Percentiles rank a stretch among this genome's conserved stretches.
These are phyloP conservation scores for Telmatochromis sp. DNA, from an alignment of 2,113 vertebrate genomes.

Conservation along the genomic window DNA sequence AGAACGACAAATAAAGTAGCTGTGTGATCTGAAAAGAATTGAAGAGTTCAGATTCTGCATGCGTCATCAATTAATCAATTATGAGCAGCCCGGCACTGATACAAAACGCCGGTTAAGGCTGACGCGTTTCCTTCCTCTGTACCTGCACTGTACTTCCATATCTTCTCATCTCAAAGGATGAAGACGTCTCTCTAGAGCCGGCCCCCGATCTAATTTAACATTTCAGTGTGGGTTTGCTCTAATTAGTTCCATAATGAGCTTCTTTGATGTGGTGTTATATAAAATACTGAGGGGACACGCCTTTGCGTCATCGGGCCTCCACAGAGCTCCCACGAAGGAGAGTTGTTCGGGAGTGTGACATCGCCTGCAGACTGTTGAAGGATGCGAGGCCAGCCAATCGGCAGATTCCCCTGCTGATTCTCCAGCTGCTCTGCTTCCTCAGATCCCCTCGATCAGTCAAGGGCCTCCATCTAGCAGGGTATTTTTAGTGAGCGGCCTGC, in stretches of 20 bases:
- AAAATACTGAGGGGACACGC: conserved; percentile 24
- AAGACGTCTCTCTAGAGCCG: conserved; percentile 10
- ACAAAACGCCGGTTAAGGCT: neutral
- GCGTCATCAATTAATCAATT: neutral
- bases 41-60: neutral
- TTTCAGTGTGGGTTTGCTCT: conserved; percentile 25
- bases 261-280: conserved; percentile 36
- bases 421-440: conserved; percentile 22
- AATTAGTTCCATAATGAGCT: conserved; percentile 60
- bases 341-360: neutral
- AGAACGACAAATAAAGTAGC: neutral
- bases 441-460: neutral
- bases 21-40: neutral
- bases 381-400: neutral
- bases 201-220: conserved; percentile 13
- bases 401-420: neutral
- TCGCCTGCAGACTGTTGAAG: neutral
- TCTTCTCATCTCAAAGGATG: neutral
- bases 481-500: conserved; percentile 36
- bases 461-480: conserved; percentile 19
- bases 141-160: neutral
- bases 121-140: neutral
- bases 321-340: neutral
- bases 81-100: neutral
- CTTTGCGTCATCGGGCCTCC: neutral